Evolutionary conservation across 1,140 invertebrate species (phyloP), one percentile per base, ranked within the genome.

Genomic region (Brachionus sp.): DNA sequence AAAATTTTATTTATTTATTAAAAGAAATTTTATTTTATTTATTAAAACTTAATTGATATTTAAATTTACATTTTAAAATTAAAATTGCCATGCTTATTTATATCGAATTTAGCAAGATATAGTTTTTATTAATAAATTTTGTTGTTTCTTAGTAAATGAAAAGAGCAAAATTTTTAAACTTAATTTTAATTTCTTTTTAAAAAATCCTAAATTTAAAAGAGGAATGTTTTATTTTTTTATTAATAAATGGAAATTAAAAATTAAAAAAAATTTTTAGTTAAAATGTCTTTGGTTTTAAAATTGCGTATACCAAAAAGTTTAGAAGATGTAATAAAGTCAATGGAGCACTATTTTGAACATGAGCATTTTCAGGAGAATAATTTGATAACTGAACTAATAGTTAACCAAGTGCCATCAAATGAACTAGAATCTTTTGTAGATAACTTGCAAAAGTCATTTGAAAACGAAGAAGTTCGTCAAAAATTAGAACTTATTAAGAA

Each of bases 391-490:
- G 64, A 66, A 37, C 29, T 66, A 12, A 66, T 66, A 29, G 6
- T 12, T 23, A 29, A 66, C 13, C 5, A 13, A 23, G 33, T 66
- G 9, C 25, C 9, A 13, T 33, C 33, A 16, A 37, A 33, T 33
- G 25, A 66, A 66, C 64, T 70, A 42, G 16, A 70, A 4, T 13
- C 13, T 3, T 70, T 39, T 70, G 66, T 70, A 37, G 35, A 70
- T 39, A 70, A 23, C 5, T 23, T 70, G 37, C 66, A 70, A 29
- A 70, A 70, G 7, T 37, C 35, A 42, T 70, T 70, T 39, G 33
- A 70, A 19, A 70, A 39, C 16, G 66, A 70, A 39, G 66, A 70
- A 9, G n/a, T 70, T 39, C 66, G 66, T 42, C 66, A 70, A 70
- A 70, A 70, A 9, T 10, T 70, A 12, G 66, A 70, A 16, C 33